These are phyloP conservation scores for Rhynchonycteris naso DNA, from an alignment of 2,797 vertebrate species.

Conservation along the genomic window DNA sequence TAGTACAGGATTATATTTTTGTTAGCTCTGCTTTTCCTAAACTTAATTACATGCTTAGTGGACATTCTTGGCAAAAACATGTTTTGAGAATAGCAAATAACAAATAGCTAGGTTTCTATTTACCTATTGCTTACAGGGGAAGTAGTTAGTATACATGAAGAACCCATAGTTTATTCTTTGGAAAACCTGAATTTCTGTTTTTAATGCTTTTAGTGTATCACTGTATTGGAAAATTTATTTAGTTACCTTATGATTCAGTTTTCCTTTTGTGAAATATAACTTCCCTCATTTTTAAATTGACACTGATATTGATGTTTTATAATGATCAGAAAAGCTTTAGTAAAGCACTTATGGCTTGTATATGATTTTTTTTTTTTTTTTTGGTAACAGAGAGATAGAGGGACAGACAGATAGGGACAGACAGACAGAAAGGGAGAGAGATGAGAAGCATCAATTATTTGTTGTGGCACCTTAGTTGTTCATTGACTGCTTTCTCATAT, in stretches of 20 bases:
- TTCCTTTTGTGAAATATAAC: slow-evolving; percentile 45
- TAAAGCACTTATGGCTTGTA: background rate
- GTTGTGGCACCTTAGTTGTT: too few species aligned
- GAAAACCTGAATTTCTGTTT: slow-evolving; percentile 50
- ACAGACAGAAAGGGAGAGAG: too few species aligned
- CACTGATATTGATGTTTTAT: slow-evolving; percentile 14
- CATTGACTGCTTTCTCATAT: too few species aligned
- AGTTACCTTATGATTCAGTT: slow-evolving; percentile 37
- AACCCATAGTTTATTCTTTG: background rate
- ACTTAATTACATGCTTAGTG: background rate
- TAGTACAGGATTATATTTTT: background rate
- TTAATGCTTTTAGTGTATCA: slow-evolving; percentile 52
- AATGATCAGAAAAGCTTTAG: slow-evolving; percentile 2
- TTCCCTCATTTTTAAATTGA: slow-evolving; percentile 15
- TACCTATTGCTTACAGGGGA: background rate
- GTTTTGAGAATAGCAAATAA: background rate
- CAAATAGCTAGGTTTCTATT: background rate
- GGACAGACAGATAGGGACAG: too few species aligned
- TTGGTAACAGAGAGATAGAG: too few species aligned
- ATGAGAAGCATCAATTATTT: too few species aligned
- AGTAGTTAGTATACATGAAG: background rate
- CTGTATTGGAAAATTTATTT: background rate
- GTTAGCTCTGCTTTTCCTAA: slow-evolving; percentile 27
- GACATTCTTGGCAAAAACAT: background rate
- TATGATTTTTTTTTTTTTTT: background rate